Evolutionary conservation across 2,888 invertebrate species (phyloP), one percentile per base, ranked within the genome.

Genomic region (Erebia ligea): DNA sequence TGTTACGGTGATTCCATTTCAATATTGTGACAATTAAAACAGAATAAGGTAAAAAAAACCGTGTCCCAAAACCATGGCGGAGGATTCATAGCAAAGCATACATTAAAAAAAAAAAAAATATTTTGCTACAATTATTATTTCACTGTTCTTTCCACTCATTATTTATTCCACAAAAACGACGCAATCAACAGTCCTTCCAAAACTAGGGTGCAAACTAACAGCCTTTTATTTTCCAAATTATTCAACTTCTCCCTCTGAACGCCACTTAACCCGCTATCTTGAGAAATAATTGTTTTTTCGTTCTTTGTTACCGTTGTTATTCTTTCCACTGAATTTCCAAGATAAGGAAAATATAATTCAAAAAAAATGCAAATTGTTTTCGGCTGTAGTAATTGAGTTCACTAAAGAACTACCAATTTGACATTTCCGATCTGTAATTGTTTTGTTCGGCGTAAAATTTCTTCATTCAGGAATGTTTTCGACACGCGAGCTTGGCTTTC

Each of bases 371-470:
- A 19, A 19, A 62, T 15, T 17, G 21, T 62, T 62, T 21, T 48
- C 15, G 48, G 45, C 15, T 48, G 48, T 48, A 21, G 21, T 48
- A 62, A 62, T 62, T 21, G 48, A 45, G 17, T 45, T 45, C 19
- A 45, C 45, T 6, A 42, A 62, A 42, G 48, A 62, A 62, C 63
- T 72, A 59, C 67, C 57, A 72, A 72, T 73, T 72, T 54, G 70
- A 19, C 25, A 62, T 73, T 73, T 76, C 74, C 74, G 71, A 70
- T 74, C 57, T 54, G 69, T 74, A 73, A 76, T 73, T 73, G 71
- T 76, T 73, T 73, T 56, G 70, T 71, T 68, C 42, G 66, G 48
- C 34, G 48, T 54, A 67, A 68, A 72, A 62, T 71, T 70, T 50
- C 62, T 52, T 71, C 57, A 62, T 58, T 34, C 63, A 13, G n/a